phyloP scores from a whole-genome alignment of 2,113 vertebrate genomes.

The Saimiri boliviensis region DNA sequence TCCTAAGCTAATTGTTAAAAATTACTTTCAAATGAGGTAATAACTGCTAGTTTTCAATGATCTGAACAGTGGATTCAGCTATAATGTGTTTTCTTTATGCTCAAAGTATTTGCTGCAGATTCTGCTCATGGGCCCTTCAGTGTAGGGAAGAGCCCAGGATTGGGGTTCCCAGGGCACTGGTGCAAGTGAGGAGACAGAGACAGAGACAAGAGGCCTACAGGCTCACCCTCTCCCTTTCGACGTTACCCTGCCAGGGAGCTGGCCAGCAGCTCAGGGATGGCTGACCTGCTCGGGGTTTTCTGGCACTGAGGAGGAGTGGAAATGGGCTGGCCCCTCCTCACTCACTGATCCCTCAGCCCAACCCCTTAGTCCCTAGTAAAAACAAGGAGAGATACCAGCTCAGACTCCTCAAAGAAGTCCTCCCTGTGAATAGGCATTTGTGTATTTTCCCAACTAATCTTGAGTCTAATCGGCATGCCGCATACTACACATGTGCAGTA shows the following conservation, averaged over 20 bases:
- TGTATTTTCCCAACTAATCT: conserved; percentile 84
- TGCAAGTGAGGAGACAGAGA: not conserved
- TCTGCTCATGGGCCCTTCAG: not conserved
- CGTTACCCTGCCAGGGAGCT: rapidly evolving
- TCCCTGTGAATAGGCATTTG: conserved; percentile 77
- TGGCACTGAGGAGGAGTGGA: not conserved
- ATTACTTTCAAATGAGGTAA: conserved; percentile 74
- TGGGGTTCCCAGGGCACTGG: not conserved
- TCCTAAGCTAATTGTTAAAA: conserved; percentile 76
- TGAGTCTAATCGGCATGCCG: conserved; percentile 76
- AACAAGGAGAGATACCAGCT: conserved; percentile 56
- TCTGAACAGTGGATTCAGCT: conserved; percentile 33
- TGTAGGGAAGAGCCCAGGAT: not conserved
- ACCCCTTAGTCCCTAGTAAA: not conserved
- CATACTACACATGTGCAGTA: conserved; percentile 83
- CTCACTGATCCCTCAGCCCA: not conserved
- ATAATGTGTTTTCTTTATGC: not conserved
- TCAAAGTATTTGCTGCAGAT: not conserved
- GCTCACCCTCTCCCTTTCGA: not conserved
- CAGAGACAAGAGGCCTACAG: not conserved
- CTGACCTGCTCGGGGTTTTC: not conserved
- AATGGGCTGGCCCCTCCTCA: not conserved
- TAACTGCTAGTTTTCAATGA: conserved; percentile 55
- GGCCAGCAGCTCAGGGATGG: not conserved
- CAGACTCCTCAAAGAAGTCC: conserved; percentile 63